A percentile compares a stretch with the other conserved stretches of the same genome.
Conservation (phyloP, 2,888 invertebrate species). For the Tolmerus cingulatus region DNA sequence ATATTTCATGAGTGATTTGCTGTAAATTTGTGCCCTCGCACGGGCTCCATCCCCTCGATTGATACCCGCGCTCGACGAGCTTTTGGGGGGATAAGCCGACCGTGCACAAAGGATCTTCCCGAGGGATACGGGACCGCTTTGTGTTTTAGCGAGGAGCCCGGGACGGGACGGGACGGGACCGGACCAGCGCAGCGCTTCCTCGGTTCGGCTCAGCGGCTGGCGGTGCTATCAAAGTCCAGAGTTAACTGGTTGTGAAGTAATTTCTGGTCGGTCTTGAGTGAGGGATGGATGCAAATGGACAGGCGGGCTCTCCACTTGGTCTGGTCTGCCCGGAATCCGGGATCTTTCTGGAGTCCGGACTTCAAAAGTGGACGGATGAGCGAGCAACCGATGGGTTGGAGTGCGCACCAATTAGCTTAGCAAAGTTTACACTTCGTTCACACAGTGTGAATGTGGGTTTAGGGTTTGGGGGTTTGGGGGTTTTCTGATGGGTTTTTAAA, state of each 20-base stretch:
- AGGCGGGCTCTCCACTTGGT: background rate
- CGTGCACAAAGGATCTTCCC: background rate
- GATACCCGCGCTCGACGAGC: background rate
- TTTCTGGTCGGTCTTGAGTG: slow-evolving; percentile 28
- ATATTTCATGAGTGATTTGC: slow-evolving; percentile 56
- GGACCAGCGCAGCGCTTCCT: background rate
- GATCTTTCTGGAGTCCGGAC: background rate
- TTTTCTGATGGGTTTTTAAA: background rate
- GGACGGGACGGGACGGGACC: background rate
- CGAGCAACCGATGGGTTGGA: background rate
- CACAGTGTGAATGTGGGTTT: background rate
- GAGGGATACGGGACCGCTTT: background rate
- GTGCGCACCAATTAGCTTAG: background rate
- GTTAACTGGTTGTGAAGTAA: slow-evolving; percentile 34
- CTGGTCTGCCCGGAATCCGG: background rate
- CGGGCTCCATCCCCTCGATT: slow-evolving; percentile 13
- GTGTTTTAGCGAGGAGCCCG: background rate
- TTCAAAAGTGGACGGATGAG: background rate
- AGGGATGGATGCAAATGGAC: slow-evolving; percentile 18
- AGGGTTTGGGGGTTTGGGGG: background rate
- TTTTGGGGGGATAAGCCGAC: background rate
- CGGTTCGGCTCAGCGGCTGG: background rate
- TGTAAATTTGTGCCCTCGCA: slow-evolving; percentile 39
- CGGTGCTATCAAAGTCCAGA: slow-evolving; percentile 14
- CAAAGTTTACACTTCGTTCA: background rate